Evolutionary conservation across 1,140 invertebrate genomes (phyloP).

Genomic region (Artemia franciscana): DNA sequence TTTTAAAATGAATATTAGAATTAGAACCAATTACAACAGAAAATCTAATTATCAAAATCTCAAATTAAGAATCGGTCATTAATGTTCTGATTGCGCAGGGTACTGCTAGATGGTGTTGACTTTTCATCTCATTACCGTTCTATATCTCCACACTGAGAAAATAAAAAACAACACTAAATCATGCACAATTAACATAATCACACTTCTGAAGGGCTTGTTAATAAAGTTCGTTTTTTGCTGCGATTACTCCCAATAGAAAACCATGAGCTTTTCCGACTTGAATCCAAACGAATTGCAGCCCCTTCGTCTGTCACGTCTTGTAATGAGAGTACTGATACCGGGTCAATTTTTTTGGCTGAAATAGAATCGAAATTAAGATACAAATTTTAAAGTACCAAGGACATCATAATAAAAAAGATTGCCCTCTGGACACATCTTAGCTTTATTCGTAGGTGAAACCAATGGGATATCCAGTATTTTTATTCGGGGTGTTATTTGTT

Average conservation of each 20-base stretch:
- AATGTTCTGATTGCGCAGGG: no score
- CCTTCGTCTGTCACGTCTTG: not conserved
- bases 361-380: not conserved
- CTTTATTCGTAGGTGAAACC: not conserved
- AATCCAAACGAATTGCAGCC: not conserved
- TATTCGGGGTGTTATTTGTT: not conserved
- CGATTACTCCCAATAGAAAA: not conserved
- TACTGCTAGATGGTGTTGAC: no score
- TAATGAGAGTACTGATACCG: not conserved
- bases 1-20: no score
- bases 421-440: not conserved
- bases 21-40: no score
- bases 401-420: not conserved
- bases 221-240: not conserved
- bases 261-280: not conserved
- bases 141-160: no score
- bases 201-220: not conserved
- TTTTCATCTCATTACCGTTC: no score
- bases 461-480: not conserved
- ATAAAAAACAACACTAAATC: no score
- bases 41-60: no score
- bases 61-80: no score
- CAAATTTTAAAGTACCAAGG: not conserved
- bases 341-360: not conserved
- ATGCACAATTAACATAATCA: no score